Evolutionary conservation across 35 echinoderm and acorn worm species (phyloP).

Genomic region (Apostichopus parvimensis): DNA sequence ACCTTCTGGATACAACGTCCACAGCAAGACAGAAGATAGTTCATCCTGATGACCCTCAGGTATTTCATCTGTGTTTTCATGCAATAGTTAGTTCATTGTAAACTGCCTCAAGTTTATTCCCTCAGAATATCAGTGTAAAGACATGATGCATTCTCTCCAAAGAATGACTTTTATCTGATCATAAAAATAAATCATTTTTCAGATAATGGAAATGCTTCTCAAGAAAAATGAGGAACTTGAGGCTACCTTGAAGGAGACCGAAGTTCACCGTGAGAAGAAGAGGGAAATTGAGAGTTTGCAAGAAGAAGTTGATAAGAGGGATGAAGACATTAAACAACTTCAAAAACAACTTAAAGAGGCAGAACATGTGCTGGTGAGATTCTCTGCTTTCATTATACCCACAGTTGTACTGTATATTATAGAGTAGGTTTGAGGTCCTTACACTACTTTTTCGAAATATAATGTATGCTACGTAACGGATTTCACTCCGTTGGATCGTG

Average conservation of each 20-base stretch:
- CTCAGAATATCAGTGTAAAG: no score
- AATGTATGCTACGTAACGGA: no score
- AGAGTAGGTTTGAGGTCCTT: no score
- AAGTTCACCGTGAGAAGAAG: slow-evolving; percentile 91
- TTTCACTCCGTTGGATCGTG: no score
- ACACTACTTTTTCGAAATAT: no score
- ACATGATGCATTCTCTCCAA: no score
- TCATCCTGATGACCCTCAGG: slow-evolving; percentile 86
- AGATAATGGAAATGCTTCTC: slow-evolving; percentile 96
- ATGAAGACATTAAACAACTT: slow-evolving; percentile 90
- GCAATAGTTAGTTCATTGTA: neutral
- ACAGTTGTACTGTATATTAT: no score
- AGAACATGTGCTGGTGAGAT: slow-evolving; percentile 92
- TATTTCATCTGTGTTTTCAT: slow-evolving; percentile 15
- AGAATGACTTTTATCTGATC: no score
- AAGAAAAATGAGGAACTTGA: slow-evolving; percentile 99
- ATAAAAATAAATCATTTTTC: neutral
- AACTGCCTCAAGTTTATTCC: no score
- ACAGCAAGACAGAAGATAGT: slow-evolving; percentile 79
- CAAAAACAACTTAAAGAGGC: slow-evolving; percentile 98
- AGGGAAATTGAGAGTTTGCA: slow-evolving; percentile 92
- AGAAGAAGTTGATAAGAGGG: slow-evolving; percentile 91
- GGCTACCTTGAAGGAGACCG: slow-evolving; percentile 88
- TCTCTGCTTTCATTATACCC: neutral
- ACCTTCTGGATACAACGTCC: slow-evolving; percentile 78